Conservation (phyloP, 64 coral and sea anemone species). For the Orbicella faveolata region DNA sequence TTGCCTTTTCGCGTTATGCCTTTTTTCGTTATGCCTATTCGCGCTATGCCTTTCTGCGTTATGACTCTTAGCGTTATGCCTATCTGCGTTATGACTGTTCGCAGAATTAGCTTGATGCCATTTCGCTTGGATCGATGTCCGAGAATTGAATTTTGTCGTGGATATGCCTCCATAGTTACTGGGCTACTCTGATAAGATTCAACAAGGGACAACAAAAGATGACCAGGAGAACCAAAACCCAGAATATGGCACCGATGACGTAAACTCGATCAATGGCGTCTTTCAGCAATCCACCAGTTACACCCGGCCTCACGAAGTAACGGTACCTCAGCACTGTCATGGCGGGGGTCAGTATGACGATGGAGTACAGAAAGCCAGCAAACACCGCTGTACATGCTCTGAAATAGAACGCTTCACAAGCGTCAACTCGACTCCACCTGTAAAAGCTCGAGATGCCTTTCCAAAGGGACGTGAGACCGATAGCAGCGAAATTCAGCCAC, state of each 20-base stretch:
- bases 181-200: constrained; percentile 77
- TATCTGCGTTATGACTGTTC: too few relatives aligned
- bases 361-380: constrained; percentile 60
- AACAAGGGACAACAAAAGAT: constrained; percentile 79
- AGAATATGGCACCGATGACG: constrained; percentile 80
- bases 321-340: constrained; percentile 80
- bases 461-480: constrained; percentile 83
- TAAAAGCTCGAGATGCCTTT: constrained; percentile 94
- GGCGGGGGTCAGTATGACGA: constrained; percentile 74
- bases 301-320: constrained; percentile 58
- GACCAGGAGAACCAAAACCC: constrained; percentile 73
- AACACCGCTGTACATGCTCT: constrained; percentile 84
- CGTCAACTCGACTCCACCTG: constrained; percentile 76
- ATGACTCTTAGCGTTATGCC: too few relatives aligned
- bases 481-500: constrained; percentile 75
- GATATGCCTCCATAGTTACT: too few relatives aligned
- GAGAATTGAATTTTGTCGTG: too few relatives aligned
- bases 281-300: constrained; percentile 55
- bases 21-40: too few relatives aligned
- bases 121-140: too few relatives aligned
- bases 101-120: too few relatives aligned
- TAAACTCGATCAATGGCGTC: constrained; percentile 81
- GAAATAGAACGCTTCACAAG: constrained; percentile 76
- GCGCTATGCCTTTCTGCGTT: too few relatives aligned
- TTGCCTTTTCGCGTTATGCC: too few relatives aligned